Conservation (phyloP, 2,888 invertebrate species). For the Philereme vetulata region DNA sequence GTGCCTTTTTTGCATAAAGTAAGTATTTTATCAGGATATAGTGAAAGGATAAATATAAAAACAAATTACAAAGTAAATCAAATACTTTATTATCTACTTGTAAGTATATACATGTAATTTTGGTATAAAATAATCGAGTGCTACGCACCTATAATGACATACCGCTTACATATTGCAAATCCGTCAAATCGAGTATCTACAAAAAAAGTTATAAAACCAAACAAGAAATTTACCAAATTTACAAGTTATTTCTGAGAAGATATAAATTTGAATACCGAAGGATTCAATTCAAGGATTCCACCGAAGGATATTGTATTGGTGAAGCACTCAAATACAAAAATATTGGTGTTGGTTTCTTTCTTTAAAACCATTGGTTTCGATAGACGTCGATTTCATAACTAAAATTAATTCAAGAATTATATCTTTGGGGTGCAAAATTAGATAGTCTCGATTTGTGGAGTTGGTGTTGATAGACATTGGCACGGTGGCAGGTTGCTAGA, state of each 20-base stretch:
- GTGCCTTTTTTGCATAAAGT: too few species aligned
- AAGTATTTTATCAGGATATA: not conserved
- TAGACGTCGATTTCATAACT: not conserved
- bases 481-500: not conserved
- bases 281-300: too few species aligned
- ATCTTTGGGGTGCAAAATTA: not conserved
- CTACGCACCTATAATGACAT: constrained; percentile 56
- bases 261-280: not conserved
- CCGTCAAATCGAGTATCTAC: not conserved
- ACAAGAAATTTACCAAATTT: not conserved
- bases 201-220: not conserved
- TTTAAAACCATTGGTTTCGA: not conserved
- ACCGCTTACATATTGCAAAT: constrained; percentile 20
- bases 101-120: constrained; percentile 43
- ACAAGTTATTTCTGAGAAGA: too few species aligned
- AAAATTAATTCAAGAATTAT: too few species aligned
- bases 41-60: constrained; percentile 42
- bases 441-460: not conserved
- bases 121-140: constrained; percentile 70
- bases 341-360: not conserved
- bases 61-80: constrained; percentile 63
- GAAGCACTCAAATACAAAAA: not conserved
- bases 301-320: not conserved
- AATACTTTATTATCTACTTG: constrained; percentile 62
- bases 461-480: too few species aligned